Percentiles rank a stretch among this genome's conserved stretches.
Conservation (phyloP, 2,797 vertebrate species). For the Uromys caudimaculatus region DNA sequence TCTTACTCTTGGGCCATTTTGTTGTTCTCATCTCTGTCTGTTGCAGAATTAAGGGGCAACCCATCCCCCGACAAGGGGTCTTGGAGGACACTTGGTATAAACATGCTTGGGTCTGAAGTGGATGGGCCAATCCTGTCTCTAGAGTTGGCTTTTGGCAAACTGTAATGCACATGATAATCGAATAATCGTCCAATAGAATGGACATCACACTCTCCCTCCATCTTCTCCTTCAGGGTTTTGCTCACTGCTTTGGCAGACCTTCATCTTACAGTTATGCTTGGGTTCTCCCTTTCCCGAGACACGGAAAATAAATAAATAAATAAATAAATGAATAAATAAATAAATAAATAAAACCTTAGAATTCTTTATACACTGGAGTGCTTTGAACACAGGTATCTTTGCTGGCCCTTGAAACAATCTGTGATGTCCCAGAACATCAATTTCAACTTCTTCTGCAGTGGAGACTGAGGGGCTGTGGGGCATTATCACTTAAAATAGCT, state of each 20-base stretch:
- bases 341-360: background rate
- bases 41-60: background rate
- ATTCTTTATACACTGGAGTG: background rate
- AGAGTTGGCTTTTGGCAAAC: background rate
- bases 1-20: background rate
- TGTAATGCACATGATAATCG: background rate
- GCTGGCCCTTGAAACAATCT: background rate
- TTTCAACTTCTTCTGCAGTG: background rate
- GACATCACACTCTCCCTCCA: background rate
- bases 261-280: background rate
- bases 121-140: background rate
- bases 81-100: background rate
- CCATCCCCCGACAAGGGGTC: background rate
- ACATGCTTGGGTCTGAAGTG: background rate
- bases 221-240: background rate
- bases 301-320: background rate
- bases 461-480: background rate
- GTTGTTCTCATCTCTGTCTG: background rate
- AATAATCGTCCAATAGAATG: background rate
- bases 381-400: background rate
- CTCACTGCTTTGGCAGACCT: background rate
- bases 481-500: background rate
- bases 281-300: background rate
- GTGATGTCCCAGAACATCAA: background rate
- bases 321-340: background rate